phyloP scores from a whole-genome alignment of 2,113 vertebrate species.

The Gyps fulvus region DNA sequence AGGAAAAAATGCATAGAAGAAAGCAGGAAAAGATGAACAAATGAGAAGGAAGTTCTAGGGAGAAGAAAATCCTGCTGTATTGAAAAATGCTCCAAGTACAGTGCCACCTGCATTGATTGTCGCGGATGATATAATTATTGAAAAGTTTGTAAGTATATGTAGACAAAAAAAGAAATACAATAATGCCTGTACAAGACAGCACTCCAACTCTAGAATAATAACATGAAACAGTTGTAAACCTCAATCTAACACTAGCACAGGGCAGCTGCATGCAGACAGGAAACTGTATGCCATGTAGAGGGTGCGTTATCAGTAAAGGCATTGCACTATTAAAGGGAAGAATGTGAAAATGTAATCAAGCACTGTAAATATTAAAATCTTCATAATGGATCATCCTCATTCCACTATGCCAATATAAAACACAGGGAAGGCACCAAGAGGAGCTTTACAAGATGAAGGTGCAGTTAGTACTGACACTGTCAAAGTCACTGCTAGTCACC shows the following conservation, averaged over 20 bases:
- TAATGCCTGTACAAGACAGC: background rate
- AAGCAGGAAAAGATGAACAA: background rate
- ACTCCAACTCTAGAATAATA: background rate
- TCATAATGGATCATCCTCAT: background rate
- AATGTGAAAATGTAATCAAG: background rate
- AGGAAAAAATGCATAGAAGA: background rate
- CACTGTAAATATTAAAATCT: background rate
- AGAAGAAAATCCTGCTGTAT: background rate
- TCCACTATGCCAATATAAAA: background rate
- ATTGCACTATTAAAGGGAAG: background rate
- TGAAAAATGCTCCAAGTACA: background rate
- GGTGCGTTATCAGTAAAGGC: background rate
- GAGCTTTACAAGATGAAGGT: background rate
- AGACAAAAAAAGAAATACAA: background rate
- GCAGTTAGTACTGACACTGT: background rate
- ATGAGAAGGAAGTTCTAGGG: background rate
- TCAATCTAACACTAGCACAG: background rate
- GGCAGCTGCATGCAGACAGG: background rate
- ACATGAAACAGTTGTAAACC: background rate
- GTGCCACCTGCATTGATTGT: background rate
- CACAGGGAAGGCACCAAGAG: background rate
- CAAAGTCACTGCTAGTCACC: background rate
- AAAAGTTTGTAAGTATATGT: background rate
- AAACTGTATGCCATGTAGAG: background rate
- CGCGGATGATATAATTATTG: background rate